These are phyloP conservation scores for Perodicticus potto DNA, from an alignment of 2,797 vertebrate genomes.

Conservation along the genomic window DNA sequence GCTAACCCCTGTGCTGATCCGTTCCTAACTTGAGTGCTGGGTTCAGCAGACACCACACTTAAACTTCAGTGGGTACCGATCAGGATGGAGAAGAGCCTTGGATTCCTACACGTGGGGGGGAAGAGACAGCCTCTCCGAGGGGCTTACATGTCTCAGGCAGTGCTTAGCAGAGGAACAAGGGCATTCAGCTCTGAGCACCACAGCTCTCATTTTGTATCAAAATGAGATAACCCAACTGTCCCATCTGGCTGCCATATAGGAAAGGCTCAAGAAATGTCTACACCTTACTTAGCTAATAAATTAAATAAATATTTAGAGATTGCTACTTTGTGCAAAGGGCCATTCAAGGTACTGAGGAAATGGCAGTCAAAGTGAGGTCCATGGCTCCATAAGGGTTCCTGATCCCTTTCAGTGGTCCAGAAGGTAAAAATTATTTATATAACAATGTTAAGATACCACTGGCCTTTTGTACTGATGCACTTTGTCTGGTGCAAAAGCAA, in stretches of 20 bases:
- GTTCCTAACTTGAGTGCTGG: accelerated
- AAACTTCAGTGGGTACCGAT: not conserved
- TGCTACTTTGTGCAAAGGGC: not conserved
- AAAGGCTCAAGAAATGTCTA: not conserved
- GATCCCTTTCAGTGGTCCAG: not conserved
- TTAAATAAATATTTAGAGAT: not conserved
- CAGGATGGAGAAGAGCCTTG: not conserved
- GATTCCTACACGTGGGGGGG: not conserved
- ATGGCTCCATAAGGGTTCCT: not conserved
- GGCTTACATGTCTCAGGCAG: accelerated
- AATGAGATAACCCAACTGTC: not conserved
- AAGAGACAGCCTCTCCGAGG: not conserved
- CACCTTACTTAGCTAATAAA: not conserved
- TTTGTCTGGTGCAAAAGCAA: not conserved
- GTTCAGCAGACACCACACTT: not conserved
- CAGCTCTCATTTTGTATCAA: not conserved
- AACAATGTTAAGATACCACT: not conserved
- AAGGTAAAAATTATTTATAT: not conserved
- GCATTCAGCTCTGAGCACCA: not conserved
- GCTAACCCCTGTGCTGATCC: not conserved
- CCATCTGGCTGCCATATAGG: not conserved
- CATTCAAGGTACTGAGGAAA: not conserved
- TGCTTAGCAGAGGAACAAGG: not conserved
- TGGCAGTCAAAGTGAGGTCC: not conserved
- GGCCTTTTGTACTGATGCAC: not conserved